These are phyloP conservation scores for Maniola jurtina DNA, from an alignment of 1,140 invertebrate species.

Conservation along the genomic window DNA sequence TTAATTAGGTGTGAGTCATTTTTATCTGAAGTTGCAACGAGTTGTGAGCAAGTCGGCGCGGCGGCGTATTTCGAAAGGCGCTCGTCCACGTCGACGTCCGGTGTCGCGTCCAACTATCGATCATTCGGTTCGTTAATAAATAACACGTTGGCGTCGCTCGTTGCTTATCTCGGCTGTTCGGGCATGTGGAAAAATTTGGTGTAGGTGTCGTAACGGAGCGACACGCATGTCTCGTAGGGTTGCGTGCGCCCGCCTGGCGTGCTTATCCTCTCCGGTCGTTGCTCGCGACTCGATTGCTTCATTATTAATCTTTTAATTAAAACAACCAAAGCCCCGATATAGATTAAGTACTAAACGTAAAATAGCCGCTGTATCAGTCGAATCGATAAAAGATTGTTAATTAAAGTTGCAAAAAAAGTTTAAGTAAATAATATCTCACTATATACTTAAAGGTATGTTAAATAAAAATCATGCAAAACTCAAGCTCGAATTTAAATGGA, in stretches of 20 bases:
- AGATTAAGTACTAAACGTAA: slow-evolving; percentile 22
- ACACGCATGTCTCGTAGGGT: slow-evolving; percentile 69
- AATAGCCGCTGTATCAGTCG: slow-evolving; percentile 1
- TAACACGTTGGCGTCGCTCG: slow-evolving; percentile 73
- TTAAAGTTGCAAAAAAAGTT: slow-evolving; percentile 10
- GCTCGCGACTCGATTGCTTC: slow-evolving; percentile 53
- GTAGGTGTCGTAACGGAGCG: slow-evolving; percentile 76
- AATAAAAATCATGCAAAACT: too few species aligned
- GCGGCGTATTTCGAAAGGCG: slow-evolving; percentile 72
- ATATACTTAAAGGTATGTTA: too few species aligned
- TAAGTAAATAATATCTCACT: too few species aligned
- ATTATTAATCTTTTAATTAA: slow-evolving; percentile 73
- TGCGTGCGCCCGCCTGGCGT: slow-evolving; percentile 65
- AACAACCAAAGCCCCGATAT: slow-evolving; percentile 34
- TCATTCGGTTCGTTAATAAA: slow-evolving; percentile 79
- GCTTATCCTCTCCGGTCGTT: slow-evolving; percentile 59
- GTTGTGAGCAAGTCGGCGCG: slow-evolving; percentile 43
- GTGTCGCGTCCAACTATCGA: slow-evolving; percentile 76
- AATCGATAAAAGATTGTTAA: slow-evolving; percentile 13
- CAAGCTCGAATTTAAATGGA: too few species aligned
- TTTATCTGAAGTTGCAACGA: slow-evolving; percentile 53
- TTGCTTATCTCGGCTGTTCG: slow-evolving; percentile 74
- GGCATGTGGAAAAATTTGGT: slow-evolving; percentile 77
- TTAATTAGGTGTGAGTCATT: slow-evolving; percentile 46
- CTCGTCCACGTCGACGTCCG: slow-evolving; percentile 68